These are phyloP conservation scores for Eurystomus glaucurus DNA, from an alignment of 2,797 vertebrate genomes.

Conservation along the genomic window DNA sequence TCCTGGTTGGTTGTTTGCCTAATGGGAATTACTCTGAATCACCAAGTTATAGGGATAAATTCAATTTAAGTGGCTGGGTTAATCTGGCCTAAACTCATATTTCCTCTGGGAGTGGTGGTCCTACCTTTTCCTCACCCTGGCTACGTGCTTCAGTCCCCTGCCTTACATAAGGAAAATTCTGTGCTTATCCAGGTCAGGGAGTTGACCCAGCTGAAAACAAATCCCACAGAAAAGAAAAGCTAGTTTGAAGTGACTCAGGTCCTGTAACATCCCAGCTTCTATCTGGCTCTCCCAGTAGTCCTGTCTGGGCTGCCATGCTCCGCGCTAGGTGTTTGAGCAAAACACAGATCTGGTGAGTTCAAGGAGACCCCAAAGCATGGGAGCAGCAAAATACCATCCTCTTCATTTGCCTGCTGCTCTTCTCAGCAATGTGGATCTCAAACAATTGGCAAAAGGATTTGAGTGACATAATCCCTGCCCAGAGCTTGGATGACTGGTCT, in stretches of 20 bases:
- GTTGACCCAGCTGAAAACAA: not conserved
- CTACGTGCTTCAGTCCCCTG: not conserved
- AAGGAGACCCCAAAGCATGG: not conserved
- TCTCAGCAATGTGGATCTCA: not conserved
- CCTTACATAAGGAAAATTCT: not conserved
- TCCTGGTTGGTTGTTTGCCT: not conserved
- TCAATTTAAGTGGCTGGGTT: not conserved
- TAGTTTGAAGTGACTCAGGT: not conserved
- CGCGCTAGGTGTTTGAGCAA: not conserved
- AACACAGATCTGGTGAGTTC: not conserved
- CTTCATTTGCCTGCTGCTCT: not conserved
- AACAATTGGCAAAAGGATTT: not conserved
- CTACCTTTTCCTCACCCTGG: not conserved
- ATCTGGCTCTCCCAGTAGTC: not conserved
- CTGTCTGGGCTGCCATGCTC: fast-evolving
- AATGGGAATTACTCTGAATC: not conserved
- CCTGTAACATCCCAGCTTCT: not conserved
- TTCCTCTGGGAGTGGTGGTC: not conserved
- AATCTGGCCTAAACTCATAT: not conserved
- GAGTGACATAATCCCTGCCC: not conserved
- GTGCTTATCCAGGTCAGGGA: not conserved
- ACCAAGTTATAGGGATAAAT: not conserved
- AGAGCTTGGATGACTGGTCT: not conserved
- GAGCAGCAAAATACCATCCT: not conserved
- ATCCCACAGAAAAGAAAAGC: not conserved